These are phyloP conservation scores for Galeopsomyia nigrocyanea DNA, from an alignment of 2,888 invertebrate species.

Conservation along the genomic window DNA sequence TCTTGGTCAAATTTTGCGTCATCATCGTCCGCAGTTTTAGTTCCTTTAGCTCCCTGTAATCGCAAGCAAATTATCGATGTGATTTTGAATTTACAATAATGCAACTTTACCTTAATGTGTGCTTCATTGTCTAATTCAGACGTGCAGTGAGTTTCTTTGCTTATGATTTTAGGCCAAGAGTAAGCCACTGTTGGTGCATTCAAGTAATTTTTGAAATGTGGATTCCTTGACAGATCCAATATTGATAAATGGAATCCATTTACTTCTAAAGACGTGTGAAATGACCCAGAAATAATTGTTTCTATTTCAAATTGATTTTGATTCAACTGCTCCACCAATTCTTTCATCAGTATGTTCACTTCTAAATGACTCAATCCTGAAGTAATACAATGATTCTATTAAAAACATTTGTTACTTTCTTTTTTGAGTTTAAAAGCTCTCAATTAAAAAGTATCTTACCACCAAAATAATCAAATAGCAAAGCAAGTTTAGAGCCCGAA, in stretches of 20 bases:
- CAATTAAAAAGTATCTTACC: conserved; percentile 66
- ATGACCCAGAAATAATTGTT: conserved; percentile 65
- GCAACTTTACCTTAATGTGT: conserved; percentile 7
- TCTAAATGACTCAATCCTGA: conserved; percentile 71
- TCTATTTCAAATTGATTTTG: conserved; percentile 52
- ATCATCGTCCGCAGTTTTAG: background rate
- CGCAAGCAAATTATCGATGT: too few relatives aligned
- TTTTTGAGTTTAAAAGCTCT: background rate
- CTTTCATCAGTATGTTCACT: conserved; percentile 58
- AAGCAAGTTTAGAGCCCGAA: conserved; percentile 69
- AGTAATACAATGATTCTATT: conserved; percentile 54
- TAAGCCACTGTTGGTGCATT: conserved; percentile 72
- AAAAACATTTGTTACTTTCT: background rate
- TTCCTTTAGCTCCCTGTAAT: too few relatives aligned
- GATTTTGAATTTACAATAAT: too few relatives aligned
- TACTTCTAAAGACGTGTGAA: conserved; percentile 82
- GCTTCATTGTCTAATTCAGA: background rate
- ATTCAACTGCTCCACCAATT: conserved; percentile 60
- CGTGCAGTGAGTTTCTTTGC: background rate
- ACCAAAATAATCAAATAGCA: conserved; percentile 83
- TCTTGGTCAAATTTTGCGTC: too few relatives aligned
- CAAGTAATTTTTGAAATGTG: conserved; percentile 71
- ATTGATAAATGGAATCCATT: conserved; percentile 83
- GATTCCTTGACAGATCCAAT: conserved; percentile 69
- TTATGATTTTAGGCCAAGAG: conserved; percentile 70